Conservation (phyloP, 2,797 vertebrate species). For the Lacerta viridis region DNA sequence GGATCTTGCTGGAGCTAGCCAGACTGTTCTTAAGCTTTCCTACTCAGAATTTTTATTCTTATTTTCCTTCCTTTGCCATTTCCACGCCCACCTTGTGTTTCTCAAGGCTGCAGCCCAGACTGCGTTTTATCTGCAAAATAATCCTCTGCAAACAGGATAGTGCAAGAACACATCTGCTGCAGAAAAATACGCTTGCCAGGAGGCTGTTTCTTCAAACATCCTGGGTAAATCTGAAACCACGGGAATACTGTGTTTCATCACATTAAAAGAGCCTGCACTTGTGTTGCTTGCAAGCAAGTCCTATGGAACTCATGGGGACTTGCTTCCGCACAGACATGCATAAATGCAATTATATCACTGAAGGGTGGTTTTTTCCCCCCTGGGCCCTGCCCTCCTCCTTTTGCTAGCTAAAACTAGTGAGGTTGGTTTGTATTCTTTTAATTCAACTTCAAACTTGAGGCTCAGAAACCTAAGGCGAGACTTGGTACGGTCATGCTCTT, state of each 20-base stretch:
- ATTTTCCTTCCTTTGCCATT: too few relatives aligned
- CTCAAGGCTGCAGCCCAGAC: not conserved
- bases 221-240: not conserved
- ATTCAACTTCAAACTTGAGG: too few relatives aligned
- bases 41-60: not conserved
- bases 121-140: not conserved
- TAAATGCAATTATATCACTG: not conserved
- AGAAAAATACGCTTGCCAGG: not conserved
- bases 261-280: too few relatives aligned
- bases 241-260: not conserved
- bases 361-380: rapidly evolving
- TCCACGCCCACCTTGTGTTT: not conserved
- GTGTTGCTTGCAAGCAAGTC: too few relatives aligned
- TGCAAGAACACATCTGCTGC: too few relatives aligned
- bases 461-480: too few relatives aligned
- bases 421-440: not conserved
- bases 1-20: not conserved
- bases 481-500: too few relatives aligned
- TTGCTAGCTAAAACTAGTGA: not conserved
- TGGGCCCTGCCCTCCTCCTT: not conserved
- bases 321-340: not conserved
- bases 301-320: too few relatives aligned
- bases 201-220: too few relatives aligned
- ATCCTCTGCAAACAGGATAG: not conserved
- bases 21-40: not conserved